Evolutionary conservation across 2,113 vertebrate species (phyloP).

Genomic region (Acanthisitta chloris): DNA sequence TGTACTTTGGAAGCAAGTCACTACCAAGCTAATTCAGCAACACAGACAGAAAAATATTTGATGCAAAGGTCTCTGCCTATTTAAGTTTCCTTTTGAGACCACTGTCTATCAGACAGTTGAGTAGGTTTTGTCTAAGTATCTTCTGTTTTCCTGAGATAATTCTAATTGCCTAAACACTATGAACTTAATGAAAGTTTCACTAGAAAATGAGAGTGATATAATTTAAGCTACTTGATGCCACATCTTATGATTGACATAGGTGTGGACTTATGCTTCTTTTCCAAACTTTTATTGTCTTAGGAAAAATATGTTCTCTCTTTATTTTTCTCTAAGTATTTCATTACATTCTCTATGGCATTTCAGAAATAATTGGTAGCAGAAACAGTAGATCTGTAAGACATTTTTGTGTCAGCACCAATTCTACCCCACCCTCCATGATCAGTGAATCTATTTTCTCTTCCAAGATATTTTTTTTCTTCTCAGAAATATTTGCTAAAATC

Average conservation of each 20-base stretch:
- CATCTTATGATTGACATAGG: background rate
- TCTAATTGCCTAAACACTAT: background rate
- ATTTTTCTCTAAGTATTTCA: background rate
- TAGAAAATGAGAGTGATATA: background rate
- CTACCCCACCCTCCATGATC: background rate
- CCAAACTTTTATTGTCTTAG: background rate
- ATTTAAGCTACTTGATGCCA: background rate
- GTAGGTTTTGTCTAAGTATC: background rate
- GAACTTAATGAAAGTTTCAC: background rate
- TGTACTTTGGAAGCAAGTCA: background rate
- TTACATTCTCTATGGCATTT: background rate
- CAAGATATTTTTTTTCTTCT: background rate
- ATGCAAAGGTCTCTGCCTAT: background rate
- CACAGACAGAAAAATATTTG: background rate
- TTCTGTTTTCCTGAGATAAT: background rate
- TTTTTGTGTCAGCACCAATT: background rate
- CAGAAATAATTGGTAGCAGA: background rate
- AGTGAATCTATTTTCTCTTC: background rate
- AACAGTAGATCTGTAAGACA: background rate
- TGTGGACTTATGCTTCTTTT: background rate
- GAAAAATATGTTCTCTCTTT: background rate
- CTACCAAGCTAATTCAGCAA: background rate
- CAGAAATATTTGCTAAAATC: background rate
- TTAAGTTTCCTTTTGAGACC: background rate
- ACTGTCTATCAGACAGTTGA: background rate